Evolutionary conservation across 2,797 vertebrate species (phyloP).

Genomic region (Sebastes oblongus): DNA sequence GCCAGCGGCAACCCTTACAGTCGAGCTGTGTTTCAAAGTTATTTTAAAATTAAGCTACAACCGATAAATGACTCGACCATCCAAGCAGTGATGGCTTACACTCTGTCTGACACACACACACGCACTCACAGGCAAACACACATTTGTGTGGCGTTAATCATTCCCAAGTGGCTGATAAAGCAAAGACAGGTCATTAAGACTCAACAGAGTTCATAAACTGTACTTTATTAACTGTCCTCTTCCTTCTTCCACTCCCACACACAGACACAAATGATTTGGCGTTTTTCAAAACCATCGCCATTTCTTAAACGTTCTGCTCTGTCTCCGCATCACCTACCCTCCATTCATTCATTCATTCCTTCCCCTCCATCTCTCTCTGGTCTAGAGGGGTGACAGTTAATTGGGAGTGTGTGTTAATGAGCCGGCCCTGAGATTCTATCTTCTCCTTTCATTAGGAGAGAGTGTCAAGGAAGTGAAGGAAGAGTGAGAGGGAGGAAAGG

Average conservation of each 20-base stretch:
- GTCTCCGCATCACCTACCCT: background rate
- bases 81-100: slow-evolving; percentile 40
- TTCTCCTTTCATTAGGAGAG: slow-evolving; percentile 60
- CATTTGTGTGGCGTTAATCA: slow-evolving; percentile 58
- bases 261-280: slow-evolving; percentile 12
- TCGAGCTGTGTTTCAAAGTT: slow-evolving; percentile 17
- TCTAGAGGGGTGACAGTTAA: slow-evolving; percentile 56
- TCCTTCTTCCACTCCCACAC: background rate
- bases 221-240: slow-evolving; percentile 55
- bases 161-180: slow-evolving; percentile 55
- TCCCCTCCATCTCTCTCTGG: slow-evolving; percentile 33
- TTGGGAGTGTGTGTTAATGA: slow-evolving; percentile 69
- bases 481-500: background rate
- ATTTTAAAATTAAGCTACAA: slow-evolving; percentile 50
- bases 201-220: slow-evolving; percentile 57
- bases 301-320: background rate
- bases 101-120: slow-evolving; percentile 30
- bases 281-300: background rate
- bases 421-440: slow-evolving; percentile 60
- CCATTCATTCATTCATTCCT: background rate
- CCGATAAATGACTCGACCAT: slow-evolving; percentile 37
- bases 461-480: slow-evolving; percentile 24
- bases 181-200: slow-evolving; percentile 60
- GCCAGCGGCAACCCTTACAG: slow-evolving; percentile 2
- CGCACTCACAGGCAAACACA: slow-evolving; percentile 31